Base-by-base conservation (phyloP, 2,797 vertebrate species). In the Schizothorax lantsangensis region DNA sequence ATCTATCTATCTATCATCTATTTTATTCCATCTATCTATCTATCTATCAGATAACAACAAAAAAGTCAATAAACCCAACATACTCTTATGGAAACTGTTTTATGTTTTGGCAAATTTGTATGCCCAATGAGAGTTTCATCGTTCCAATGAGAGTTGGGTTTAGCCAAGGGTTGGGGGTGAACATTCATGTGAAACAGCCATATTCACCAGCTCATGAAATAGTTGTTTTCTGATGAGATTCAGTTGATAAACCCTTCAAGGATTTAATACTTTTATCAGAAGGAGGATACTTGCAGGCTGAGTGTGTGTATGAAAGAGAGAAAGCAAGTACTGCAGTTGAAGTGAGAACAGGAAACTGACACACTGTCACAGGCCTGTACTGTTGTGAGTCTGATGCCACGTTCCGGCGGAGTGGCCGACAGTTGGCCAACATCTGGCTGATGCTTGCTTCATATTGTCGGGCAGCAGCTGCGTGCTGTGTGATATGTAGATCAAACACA, bases 381-480 rank as follows among this genome's bases (percentile, higher is more conserved):
- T 38, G 45, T 52, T 78, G 36, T 59, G 62, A 78, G 30, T 59
- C 83, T 62, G 40, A 73, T 66, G 75, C 57, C 5, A 68, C 12
- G n/a, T 78, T 80, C 21, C 10, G 21, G 59, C 17, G 2, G 73
- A 71, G 40, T 78, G 79, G 64, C 47, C 14, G 85, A 89, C 93
- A 94, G 91, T 92, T 93, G 92, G 92, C 69, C 82, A 72, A 92
- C 94, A 94, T 94, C 94, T 95, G 92, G 89, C 54, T 86, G 85
- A 79, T 88, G 90, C 91, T 93, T 73, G 91, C 93, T 92, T 92
- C 88, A 92, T 93, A 91, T 87, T 90, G 86, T 92, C 88, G 89
- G 89, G 33, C 71, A 89, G 91, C 93, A 94, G 93, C 92, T 94
- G 93, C 82, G 87, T 23, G 33, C 89, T 91, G 91, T 92, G 93